Evolutionary conservation across 2,888 invertebrate genomes (phyloP), one percentile per base, ranked within the genome.

Genomic region (Coleophora flavipennella): DNA sequence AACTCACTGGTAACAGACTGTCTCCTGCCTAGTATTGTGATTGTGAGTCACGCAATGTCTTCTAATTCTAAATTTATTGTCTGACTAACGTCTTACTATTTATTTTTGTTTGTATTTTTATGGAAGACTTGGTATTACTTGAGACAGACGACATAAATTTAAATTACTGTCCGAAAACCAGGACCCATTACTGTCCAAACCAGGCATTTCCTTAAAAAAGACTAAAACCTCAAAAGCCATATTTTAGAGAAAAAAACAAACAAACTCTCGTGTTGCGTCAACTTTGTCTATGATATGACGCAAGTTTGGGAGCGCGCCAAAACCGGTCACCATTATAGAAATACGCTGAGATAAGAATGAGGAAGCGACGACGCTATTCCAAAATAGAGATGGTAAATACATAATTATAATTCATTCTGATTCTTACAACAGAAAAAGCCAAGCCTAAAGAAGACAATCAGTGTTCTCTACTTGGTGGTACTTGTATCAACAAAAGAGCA

Each of bases 331-430:
- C 50, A n/a, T n/a, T n/a, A n/a, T n/a, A 49, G 51, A 49, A 46
- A 50, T 45, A 50, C 55, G 45, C 49, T 49, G 44, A 39, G 50
- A 59, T 52, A 59, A 59, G 62, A 60, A 70, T 63, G 67, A 67
- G 72, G 71, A 71, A 68, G 61, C 41, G 53, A 47, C 44, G 41
- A 51, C 58, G 40, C 45, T 48, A 44, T 20, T 27, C 34, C 10
- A n/a, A 29, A 29, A 9, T 3, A n/a, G 10, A 29, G 29, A 6
- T n/a, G 2, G 8, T 29, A 29, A 6, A 6, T n/a, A 6, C 6
- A 27, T 27, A 27, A 29, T 11, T 29, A 11, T 29, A n/a, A 29
- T 29, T 29, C 11, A 9, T 6, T 20, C 20, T 4, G 6, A 20
- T 20, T 20, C 3, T 20, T 20, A 20, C 20, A 20, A 20, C 20